phyloP scores from a whole-genome alignment of 92 coral and sea anemone genomes.

The Zoanthus sansibaricus region DNA sequence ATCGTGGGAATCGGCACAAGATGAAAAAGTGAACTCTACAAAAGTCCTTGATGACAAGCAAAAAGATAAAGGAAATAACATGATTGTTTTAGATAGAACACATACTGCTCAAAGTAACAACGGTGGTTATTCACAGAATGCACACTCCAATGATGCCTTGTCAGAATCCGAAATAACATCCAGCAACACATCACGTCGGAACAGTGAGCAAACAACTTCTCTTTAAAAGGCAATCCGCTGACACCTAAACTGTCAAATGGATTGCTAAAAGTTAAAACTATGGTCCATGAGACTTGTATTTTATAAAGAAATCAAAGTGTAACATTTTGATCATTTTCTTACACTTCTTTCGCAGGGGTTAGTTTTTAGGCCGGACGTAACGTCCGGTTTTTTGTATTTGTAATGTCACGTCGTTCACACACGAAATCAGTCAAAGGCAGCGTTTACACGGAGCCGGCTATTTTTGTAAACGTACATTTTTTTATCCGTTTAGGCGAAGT shows the following conservation, averaged over 20 bases:
- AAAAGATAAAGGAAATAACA: constrained; percentile 10
- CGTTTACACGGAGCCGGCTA: too few species aligned
- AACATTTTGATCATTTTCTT: background rate
- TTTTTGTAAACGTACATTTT: too few species aligned
- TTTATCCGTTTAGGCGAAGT: too few species aligned
- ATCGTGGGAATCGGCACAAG: constrained; percentile 39
- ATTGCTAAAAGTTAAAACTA: background rate
- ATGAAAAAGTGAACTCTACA: background rate
- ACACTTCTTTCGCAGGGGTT: background rate
- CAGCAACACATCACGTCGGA: background rate
- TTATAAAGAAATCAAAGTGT: background rate
- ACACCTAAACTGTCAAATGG: background rate
- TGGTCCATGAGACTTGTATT: background rate
- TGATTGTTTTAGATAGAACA: background rate
- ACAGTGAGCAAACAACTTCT: background rate
- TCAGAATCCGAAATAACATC: background rate
- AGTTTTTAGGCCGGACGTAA: too few species aligned
- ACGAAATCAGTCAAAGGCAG: too few species aligned
- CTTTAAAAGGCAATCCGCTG: background rate
- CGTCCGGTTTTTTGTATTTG: too few species aligned
- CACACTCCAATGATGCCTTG: background rate
- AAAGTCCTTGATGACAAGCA: background rate
- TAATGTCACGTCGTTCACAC: too few species aligned
- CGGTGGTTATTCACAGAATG: background rate
- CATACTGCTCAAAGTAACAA: background rate